Evolutionary conservation across 2,888 invertebrate genomes (phyloP).

Genomic region (Andrena chrysosceles): DNA sequence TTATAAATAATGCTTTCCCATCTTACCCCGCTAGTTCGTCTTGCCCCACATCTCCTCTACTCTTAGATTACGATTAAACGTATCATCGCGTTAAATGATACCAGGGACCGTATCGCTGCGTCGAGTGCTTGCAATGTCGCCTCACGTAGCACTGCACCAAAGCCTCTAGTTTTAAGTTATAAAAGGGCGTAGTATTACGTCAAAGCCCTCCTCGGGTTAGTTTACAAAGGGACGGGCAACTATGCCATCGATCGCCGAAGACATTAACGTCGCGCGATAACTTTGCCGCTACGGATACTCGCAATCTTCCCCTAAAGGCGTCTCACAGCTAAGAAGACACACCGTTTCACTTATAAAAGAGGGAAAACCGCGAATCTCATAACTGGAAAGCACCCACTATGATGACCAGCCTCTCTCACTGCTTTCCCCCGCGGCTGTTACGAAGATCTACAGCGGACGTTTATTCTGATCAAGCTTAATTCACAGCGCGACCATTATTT

Average conservation of each 20-base stretch:
- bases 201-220: not conserved
- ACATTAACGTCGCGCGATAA: not conserved
- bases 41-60: no score
- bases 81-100: not conserved
- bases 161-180: not conserved
- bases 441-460: conserved; percentile 26
- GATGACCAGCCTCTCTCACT: not conserved
- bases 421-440: not conserved
- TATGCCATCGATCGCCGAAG: not conserved
- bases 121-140: not conserved
- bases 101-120: not conserved
- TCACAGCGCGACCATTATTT: conserved; percentile 32
- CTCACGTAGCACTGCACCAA: not conserved
- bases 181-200: conserved; percentile 6
- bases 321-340: not conserved
- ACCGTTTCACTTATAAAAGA: not conserved
- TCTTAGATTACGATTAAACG: not conserved
- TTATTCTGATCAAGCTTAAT: conserved; percentile 35
- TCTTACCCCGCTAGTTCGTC: no score
- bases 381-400: not conserved
- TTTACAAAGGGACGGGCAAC: conserved; percentile 30
- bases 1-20: no score
- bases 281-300: not conserved
- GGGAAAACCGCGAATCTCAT: not conserved
- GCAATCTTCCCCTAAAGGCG: not conserved